phyloP scores from a whole-genome alignment of 1,140 invertebrate genomes.

The Aphis craccivora region DNA sequence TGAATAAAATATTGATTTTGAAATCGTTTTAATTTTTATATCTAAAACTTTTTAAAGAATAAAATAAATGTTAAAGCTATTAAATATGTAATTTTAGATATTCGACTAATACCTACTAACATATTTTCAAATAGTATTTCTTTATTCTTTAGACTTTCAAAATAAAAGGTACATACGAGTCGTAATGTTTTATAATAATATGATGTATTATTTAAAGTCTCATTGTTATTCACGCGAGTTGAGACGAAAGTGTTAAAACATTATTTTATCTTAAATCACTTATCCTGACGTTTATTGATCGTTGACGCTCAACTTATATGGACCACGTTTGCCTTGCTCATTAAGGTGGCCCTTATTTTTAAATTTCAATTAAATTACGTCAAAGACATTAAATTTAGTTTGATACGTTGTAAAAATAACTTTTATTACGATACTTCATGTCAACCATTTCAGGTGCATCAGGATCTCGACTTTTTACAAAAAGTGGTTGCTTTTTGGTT shows the following conservation, averaged over 20 bases:
- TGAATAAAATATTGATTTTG: neutral
- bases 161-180: neutral
- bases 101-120: neutral
- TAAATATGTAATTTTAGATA: neutral
- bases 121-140: neutral
- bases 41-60: neutral
- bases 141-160: neutral
- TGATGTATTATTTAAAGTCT: neutral
- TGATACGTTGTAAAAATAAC: neutral
- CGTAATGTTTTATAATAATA: neutral
- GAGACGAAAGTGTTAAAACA: neutral
- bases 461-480: neutral
- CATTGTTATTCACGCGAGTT: neutral
- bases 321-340: neutral
- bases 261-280: neutral
- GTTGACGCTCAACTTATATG: neutral
- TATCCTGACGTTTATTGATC: neutral
- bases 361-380: neutral
- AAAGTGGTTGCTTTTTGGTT: neutral
- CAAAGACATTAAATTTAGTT: neutral
- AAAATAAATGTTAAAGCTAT: neutral
- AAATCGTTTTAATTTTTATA: neutral
- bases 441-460: neutral
- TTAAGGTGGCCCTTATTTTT: neutral
- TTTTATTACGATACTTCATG: neutral